Conservation (phyloP, 1,140 invertebrate species). For the Bicyclus anynana region DNA sequence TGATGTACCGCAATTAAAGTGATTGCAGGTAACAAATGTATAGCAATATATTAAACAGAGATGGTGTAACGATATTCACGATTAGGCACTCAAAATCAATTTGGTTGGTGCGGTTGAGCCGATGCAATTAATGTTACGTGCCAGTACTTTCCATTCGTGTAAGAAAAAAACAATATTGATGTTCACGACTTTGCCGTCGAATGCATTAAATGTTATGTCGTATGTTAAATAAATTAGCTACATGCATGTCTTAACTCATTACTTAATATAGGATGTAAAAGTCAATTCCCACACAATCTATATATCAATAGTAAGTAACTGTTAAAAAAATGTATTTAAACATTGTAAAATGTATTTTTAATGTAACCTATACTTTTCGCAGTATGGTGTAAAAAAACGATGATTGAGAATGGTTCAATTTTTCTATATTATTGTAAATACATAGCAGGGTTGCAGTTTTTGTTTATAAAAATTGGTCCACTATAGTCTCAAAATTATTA, state of each 20-base stretch:
- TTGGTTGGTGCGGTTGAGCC: slow-evolving; percentile 54
- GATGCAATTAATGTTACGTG: slow-evolving; percentile 63
- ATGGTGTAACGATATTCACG: slow-evolving; percentile 51
- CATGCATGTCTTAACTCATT: slow-evolving; percentile 48
- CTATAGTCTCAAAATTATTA: too few relatives aligned
- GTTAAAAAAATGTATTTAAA: background rate
- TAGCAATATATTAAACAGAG: slow-evolving; percentile 47
- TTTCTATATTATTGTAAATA: too few relatives aligned
- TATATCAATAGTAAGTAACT: too few relatives aligned
- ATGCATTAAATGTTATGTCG: slow-evolving; percentile 60
- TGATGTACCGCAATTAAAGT: slow-evolving; percentile 47
- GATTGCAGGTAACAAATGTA: slow-evolving; percentile 52
- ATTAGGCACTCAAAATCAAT: slow-evolving; percentile 68
- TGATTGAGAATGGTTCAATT: too few relatives aligned
- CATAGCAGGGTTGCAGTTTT: too few relatives aligned
- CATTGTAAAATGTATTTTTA: too few relatives aligned
- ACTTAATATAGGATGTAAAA: slow-evolving; percentile 29
- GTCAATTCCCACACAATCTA: slow-evolving; percentile 23
- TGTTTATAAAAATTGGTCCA: too few relatives aligned
- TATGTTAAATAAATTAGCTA: slow-evolving; percentile 60
- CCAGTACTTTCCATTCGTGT: slow-evolving; percentile 54
- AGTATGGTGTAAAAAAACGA: too few relatives aligned
- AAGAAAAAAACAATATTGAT: slow-evolving; percentile 59
- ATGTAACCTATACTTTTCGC: too few relatives aligned
- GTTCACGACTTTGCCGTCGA: slow-evolving; percentile 60